Base-by-base conservation (phyloP, 2,888 invertebrate genomes). In the Drosophila trichaetosa region DNA sequence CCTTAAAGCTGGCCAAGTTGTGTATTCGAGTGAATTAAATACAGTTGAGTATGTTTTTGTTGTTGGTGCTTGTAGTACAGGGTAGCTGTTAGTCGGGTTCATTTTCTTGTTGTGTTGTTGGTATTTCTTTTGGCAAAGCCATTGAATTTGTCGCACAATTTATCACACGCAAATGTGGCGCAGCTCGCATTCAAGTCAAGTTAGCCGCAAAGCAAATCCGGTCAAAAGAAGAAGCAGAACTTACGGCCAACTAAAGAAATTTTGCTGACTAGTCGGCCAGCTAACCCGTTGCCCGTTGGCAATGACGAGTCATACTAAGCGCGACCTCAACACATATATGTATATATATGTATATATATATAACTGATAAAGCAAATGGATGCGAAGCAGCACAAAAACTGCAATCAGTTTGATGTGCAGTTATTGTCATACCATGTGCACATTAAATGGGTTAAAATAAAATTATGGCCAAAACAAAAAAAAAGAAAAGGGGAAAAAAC, bases 91-190 rank as follows among this genome's bases (percentile, higher is more conserved):
- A n/a, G 38, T 38, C 24, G n/a, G 13, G 18, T 27, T 27, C 6
- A 38, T 2, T 27, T 0, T 24, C 3, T 27, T 21, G 21, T 31
- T 5, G 29, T 63, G 24, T 6, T n/a, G 18, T 8, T 34, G 4
- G 52, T 3, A 31, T 40, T 53, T 16, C n/a, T 48, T 21, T 33
- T 33, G 10, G 56, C 21, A 38, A 38, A 67, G 34, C 38, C 54
- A 68, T 68, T 84, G 79, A 63, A 76, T 76, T 80, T 79, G 76
- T 56, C 77, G 74, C 83, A 77, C 81, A 77, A 86, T 69, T 77
- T 80, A 59, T 70, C 69, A 60, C 62, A 66, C 53, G 66, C 79
- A 73, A 68, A 80, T 66, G 46, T 46, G 68, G 52, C 61, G 78
- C 67, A 77, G 73, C 81, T 73, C 54, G 51, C 82, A 79, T 53